These are phyloP conservation scores for Nibea albiflora DNA, from an alignment of 2,113 vertebrate genomes.

Conservation along the genomic window DNA sequence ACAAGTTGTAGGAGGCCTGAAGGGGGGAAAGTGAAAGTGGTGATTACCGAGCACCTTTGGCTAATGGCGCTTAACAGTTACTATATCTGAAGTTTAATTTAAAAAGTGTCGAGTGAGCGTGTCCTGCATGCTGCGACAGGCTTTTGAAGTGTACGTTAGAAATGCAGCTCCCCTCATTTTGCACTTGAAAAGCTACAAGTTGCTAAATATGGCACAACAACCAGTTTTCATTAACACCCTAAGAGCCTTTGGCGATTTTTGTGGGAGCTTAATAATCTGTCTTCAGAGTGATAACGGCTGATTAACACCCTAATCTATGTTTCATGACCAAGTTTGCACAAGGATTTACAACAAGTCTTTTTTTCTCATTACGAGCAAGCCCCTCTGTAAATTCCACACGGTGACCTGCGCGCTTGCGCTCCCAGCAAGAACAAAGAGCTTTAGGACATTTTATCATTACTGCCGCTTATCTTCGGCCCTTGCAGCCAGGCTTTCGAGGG, in stretches of 20 bases:
- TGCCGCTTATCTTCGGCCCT: slow-evolving; percentile 46
- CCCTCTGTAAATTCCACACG: slow-evolving; percentile 55
- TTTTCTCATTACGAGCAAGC: slow-evolving; percentile 55
- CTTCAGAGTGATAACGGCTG: slow-evolving; percentile 38
- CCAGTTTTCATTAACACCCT: slow-evolving; percentile 31
- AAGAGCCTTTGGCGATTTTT: slow-evolving; percentile 28
- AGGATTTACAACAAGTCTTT: slow-evolving; percentile 44
- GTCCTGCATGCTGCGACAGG: slow-evolving; percentile 41
- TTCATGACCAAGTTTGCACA: slow-evolving; percentile 41
- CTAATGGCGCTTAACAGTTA: slow-evolving; percentile 56
- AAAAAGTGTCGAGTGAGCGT: slow-evolving; percentile 58
- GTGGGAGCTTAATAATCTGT: slow-evolving; percentile 9
- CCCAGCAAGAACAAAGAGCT: slow-evolving; percentile 37
- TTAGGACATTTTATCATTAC: slow-evolving; percentile 23
- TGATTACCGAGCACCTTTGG: slow-evolving; percentile 57
- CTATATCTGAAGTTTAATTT: slow-evolving; percentile 54
- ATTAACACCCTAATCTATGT: slow-evolving; percentile 54
- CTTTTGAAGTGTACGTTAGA: slow-evolving; percentile 33
- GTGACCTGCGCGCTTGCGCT: slow-evolving; percentile 44
- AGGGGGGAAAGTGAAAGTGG: slow-evolving; percentile 56
- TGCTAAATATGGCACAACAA: slow-evolving; percentile 55
- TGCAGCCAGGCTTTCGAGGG: slow-evolving; percentile 9
- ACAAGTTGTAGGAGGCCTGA: slow-evolving; percentile 30
- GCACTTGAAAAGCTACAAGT: neutral
- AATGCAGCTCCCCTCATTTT: slow-evolving; percentile 20